Base-by-base conservation (phyloP, 2,113 vertebrate species). In the Leucopsar rothschildi region DNA sequence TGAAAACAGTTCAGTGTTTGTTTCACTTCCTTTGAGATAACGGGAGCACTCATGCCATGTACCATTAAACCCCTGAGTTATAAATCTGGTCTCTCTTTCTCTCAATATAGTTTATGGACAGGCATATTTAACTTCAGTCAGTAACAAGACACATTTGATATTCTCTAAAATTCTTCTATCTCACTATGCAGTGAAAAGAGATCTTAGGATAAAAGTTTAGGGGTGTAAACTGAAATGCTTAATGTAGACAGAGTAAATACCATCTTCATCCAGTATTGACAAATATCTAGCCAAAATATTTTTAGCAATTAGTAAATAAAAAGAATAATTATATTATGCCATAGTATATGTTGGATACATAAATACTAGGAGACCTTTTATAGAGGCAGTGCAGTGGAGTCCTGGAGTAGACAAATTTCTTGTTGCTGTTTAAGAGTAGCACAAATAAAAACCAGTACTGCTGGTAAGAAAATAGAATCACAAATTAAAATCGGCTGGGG, bases 401-500 rank as follows among this genome's bases (percentile, higher is more conserved):
- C 15, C 27, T 61, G 29, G 21, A 80, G 19, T 1, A 76, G 37
- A 42, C 13, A 25, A 15, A 60, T 11, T 61, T 80, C 49, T 39
- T 47, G 1, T 28, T 59, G 33, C 10, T 70, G 8, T 42, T 92
- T 52, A 52, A 70, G 6, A 56, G 17, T 4, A 75, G 11, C n/a
- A 52, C 10, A 61, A 19, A 76, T 44, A 33, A 79, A 79, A 37
- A 6, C 21, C 57, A 6, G 6, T 49, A 44, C 21, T 53, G 21
- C 13, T 63, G 53, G 28, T 84, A 28, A 87, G 57, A 76, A 87
- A 73, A 84, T 40, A 53, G 4, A 49, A 63, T 44, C n/a, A 65
- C 8, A n/a, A 20, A 61, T 27, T 56, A 23, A 25, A 8, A 37
- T 17, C 7, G 35, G 2, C 11, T 10, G 19, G 5, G 2, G 0